Conservation (phyloP, 2,797 vertebrate genomes). For the Amniataba percoides region DNA sequence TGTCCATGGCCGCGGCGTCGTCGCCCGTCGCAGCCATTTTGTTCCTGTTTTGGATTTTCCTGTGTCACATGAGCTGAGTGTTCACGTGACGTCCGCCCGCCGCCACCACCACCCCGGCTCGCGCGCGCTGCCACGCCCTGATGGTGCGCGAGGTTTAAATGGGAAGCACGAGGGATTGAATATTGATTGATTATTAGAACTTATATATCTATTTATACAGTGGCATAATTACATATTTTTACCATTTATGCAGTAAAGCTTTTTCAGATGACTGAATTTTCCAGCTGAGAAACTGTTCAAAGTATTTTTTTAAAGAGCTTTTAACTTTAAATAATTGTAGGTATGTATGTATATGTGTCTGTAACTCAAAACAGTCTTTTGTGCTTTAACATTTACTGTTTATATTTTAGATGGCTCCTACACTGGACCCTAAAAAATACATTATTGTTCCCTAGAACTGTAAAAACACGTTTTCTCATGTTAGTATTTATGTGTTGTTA, state of each 20-base stretch:
- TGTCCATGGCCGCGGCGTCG: slow-evolving; percentile 84
- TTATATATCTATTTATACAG: too few species aligned
- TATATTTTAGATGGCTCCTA: not conserved
- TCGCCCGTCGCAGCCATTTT: slow-evolving; percentile 86
- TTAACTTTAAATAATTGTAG: not conserved
- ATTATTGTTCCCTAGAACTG: not conserved
- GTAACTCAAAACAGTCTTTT: not conserved
- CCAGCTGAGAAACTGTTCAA: not conserved
- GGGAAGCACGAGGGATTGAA: not conserved
- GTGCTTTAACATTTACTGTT: not conserved
- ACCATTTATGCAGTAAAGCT: not conserved
- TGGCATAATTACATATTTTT: not conserved
- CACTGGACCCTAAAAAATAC: not conserved
- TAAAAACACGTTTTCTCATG: not conserved
- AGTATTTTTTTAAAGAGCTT: not conserved
- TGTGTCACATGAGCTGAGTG: slow-evolving; percentile 79
- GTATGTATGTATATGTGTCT: too few species aligned
- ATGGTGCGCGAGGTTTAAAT: slow-evolving; percentile 11
- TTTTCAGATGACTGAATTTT: not conserved
- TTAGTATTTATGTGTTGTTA: not conserved
- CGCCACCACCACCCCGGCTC: slow-evolving; percentile 15
- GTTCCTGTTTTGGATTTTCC: slow-evolving; percentile 54
- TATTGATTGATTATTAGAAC: too few species aligned
- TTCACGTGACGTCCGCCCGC: slow-evolving; percentile 79
- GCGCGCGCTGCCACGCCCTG: slow-evolving; percentile 69